Percentiles rank a stretch among this genome's conserved stretches.
phyloP scores from a whole-genome alignment of 2,113 vertebrate species.

The Hemichromis elongatus region DNA sequence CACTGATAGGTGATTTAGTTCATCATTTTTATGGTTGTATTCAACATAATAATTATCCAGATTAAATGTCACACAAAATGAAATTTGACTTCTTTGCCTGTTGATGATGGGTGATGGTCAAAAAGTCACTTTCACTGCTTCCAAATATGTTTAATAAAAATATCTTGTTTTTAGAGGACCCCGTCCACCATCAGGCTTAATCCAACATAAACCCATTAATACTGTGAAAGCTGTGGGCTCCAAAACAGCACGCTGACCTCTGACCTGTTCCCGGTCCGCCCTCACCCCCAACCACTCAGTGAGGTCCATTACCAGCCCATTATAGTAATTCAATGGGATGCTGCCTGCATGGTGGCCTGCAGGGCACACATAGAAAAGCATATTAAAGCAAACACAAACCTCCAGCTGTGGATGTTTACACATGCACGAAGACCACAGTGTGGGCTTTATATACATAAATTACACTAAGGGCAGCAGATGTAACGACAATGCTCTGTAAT shows the following conservation, averaged over 20 bases:
- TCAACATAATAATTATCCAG: background rate
- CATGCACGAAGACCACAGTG: background rate
- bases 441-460: background rate
- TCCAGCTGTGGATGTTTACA: background rate
- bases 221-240: background rate
- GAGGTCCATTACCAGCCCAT: constrained; percentile 42
- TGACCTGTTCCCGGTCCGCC: background rate
- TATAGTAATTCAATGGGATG: constrained; percentile 49
- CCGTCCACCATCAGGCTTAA: background rate
- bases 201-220: background rate
- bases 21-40: background rate
- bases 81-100: background rate
- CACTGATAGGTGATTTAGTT: background rate
- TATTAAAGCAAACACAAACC: background rate
- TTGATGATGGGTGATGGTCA: background rate
- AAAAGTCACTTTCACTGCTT: background rate
- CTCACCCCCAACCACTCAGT: background rate
- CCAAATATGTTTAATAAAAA: background rate
- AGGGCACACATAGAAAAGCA: background rate
- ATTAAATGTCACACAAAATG: background rate
- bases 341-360: constrained; percentile 4
- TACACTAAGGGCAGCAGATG: background rate
- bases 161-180: background rate
- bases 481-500: background rate
- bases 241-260: constrained; percentile 10